Percentiles rank a stretch among this genome's conserved stretches.
Evolutionary conservation across 2,797 vertebrate species (phyloP).

Genomic region (Synaphobranchus kaupii): DNA sequence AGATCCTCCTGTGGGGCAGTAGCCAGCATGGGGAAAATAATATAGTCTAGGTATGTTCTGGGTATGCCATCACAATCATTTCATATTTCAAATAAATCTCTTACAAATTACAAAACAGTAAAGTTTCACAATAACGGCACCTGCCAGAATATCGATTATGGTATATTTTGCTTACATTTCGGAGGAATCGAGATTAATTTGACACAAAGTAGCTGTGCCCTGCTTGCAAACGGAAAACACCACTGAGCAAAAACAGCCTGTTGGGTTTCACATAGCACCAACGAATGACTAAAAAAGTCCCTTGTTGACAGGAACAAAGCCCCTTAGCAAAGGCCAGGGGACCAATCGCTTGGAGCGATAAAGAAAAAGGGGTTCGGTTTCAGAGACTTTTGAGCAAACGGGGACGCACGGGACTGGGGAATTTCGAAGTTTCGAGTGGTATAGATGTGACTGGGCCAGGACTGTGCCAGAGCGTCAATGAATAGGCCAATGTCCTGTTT

Average conservation of each 20-base stretch:
- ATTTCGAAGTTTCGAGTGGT: not conserved
- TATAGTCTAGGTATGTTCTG: not conserved
- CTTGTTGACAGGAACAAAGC: not conserved
- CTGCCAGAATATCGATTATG: not conserved
- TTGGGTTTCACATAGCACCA: not conserved
- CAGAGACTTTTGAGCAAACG: not conserved
- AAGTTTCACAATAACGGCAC: not conserved
- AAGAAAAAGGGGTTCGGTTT: not conserved
- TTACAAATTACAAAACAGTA: not conserved
- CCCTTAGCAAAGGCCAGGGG: not conserved
- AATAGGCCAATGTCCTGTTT: slow-evolving; percentile 19
- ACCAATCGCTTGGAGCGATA: not conserved
- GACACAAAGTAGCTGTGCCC: not conserved
- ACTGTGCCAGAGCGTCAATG: slow-evolving; percentile 17
- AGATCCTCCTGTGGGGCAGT: not conserved
- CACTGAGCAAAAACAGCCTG: not conserved
- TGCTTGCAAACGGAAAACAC: not conserved
- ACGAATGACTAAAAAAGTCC: not conserved
- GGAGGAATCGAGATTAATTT: not conserved
- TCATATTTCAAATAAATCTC: not conserved
- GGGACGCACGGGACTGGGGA: not conserved
- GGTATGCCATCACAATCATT: not conserved
- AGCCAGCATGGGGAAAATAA: not conserved
- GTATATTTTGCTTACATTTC: slow-evolving; percentile 11
- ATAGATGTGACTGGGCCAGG: not conserved